Percentiles rank a stretch among this genome's conserved stretches.
Conservation (phyloP, 2,888 invertebrate species). For the Hypomecis atomaria region DNA sequence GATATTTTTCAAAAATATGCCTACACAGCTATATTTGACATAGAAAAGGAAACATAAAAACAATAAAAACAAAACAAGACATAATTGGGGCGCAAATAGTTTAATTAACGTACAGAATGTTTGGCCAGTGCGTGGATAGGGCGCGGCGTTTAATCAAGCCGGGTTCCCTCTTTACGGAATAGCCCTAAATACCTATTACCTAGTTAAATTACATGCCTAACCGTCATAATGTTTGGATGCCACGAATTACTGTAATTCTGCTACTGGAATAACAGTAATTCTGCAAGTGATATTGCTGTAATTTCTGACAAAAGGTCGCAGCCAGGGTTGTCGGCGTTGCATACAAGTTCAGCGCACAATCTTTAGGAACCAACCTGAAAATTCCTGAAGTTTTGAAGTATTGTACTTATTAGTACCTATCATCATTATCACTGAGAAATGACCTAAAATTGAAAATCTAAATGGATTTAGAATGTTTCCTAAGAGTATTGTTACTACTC, state of each 20-base stretch:
- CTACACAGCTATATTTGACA: no score
- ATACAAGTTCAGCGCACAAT: neutral
- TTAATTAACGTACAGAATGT: constrained; percentile 13
- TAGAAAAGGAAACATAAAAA: neutral
- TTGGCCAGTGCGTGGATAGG: constrained; percentile 8
- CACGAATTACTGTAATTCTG: constrained; percentile 32
- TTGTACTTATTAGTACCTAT: no score
- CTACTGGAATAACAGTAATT: constrained; percentile 40
- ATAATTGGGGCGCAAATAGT: neutral
- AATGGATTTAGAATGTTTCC: no score
- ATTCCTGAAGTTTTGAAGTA: no score
- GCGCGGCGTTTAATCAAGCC: constrained; percentile 28
- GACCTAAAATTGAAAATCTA: no score
- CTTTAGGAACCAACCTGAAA: neutral
- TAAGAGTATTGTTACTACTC: no score
- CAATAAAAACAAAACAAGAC: neutral
- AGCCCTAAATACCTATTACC: constrained; percentile 31
- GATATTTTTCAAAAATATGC: no score
- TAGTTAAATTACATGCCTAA: constrained; percentile 31
- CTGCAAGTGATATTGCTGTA: constrained; percentile 39
- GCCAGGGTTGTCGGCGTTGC: constrained; percentile 23
- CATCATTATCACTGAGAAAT: no score
- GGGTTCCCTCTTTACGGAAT: constrained; percentile 31
- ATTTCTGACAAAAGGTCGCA: constrained; percentile 41
- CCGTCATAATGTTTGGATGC: constrained; percentile 34